Conservation (phyloP, 2,113 vertebrate species). For the Rhabdornis inornatus region DNA sequence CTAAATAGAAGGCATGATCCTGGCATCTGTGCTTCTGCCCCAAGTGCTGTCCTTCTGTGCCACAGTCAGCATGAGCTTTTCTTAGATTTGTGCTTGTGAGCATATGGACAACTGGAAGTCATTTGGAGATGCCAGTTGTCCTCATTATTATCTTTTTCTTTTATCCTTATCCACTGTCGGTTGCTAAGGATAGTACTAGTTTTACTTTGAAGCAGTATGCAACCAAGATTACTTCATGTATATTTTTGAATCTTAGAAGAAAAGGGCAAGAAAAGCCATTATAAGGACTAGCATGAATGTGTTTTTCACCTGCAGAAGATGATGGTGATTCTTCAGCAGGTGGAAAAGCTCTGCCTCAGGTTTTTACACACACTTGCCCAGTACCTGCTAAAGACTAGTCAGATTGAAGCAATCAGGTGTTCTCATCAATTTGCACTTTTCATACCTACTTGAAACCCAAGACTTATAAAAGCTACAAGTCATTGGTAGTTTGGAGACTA, state of each 20-base stretch:
- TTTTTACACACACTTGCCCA: neutral
- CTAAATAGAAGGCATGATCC: conserved; percentile 35
- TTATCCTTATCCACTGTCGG: neutral
- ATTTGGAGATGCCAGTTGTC: conserved; percentile 39
- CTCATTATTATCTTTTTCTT: conserved; percentile 19
- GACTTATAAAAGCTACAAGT: neutral
- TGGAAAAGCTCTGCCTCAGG: neutral
- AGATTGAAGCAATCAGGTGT: neutral
- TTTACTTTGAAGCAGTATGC: neutral
- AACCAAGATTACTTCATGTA: neutral
- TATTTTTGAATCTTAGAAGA: neutral
- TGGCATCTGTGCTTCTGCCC: conserved; percentile 61
- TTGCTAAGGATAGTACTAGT: neutral
- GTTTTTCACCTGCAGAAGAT: neutral
- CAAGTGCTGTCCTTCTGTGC: conserved; percentile 52
- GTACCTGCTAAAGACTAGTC: neutral
- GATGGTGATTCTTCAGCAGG: neutral
- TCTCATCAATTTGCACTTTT: neutral
- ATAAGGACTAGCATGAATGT: neutral
- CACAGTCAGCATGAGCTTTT: conserved; percentile 56
- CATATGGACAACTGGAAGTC: conserved; percentile 59
- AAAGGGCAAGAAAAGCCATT: neutral
- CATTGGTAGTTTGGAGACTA: neutral
- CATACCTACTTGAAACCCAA: neutral
- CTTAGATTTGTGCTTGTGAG: conserved; percentile 54